phyloP scores from a whole-genome alignment of 2,113 vertebrate species.

The Ceyx margarethae region DNA sequence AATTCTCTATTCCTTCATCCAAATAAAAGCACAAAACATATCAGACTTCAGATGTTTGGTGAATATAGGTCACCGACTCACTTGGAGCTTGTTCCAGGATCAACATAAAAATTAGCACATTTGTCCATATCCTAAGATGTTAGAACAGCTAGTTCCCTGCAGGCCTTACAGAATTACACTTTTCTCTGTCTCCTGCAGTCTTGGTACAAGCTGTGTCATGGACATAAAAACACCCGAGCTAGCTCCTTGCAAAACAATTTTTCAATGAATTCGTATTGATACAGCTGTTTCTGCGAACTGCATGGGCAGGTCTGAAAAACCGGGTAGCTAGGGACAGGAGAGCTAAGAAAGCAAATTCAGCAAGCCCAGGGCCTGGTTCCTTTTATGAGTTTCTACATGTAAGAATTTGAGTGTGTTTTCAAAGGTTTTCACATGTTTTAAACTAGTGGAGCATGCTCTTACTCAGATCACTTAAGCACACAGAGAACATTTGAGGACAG shows the following conservation, averaged over 20 bases:
- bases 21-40: background rate
- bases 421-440: background rate
- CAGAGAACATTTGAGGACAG: background rate
- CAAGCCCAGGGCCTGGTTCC: background rate
- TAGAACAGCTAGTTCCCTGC: background rate
- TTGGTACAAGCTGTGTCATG: background rate
- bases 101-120: background rate
- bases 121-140: background rate
- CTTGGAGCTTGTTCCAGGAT: background rate
- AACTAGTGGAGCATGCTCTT: background rate
- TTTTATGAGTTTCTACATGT: background rate
- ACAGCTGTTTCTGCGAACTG: conserved; percentile 6
- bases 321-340: background rate
- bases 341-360: background rate
- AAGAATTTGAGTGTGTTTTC: background rate
- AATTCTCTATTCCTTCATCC: background rate
- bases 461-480: background rate
- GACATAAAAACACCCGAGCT: background rate
- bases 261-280: background rate
- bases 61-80: background rate
- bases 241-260: background rate
- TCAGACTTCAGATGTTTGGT: background rate
- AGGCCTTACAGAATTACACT: background rate
- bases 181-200: background rate
- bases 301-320: background rate